Evolutionary conservation across 30 jellyfish, hydroid and myxozoan genomes (phyloP), one percentile per base, ranked within the genome.

Genomic region (Rhopilema esculentum): DNA sequence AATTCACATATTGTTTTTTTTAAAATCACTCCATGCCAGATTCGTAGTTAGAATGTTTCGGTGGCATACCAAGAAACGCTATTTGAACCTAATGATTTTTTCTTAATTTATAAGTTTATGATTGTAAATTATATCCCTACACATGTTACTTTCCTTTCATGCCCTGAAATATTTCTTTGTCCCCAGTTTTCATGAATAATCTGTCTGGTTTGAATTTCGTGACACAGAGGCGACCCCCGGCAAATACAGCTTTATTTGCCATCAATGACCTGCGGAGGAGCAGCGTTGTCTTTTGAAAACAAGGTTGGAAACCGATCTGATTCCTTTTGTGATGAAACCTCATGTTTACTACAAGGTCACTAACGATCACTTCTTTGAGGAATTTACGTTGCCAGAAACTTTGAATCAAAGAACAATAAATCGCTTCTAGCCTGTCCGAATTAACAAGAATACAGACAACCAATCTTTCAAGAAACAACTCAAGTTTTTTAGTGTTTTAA

Each of bases 321-420:
- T 78, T 78, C 65, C 88, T 78, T 78, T 74, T 78, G 79, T 77
- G 25, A 25, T 16, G 75, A 78, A 78, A 66, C 88, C 88, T 75
- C 88, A 40, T 78, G 88, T 78, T 61, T 57, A 40, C 40, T 23
- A 57, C 66, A n/a, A 57, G 76, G n/a, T 30, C 79, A 40, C 57
- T 40, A 40, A 40, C 57, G 57, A 40, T 40, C 57, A 40, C 57
- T 2, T 2, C 57, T 40, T 40, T 40, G 12, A 40, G 12, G 12
- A 40, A 12, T 12, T 12, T 40, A 40, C 9, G 6, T 12, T 40
- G 57, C 12, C 12, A 2, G 57, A 12, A 40, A 40, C 12, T 40
- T 40, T 6, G 57, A n/a, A n/a, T n/a, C n/a, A n/a, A n/a, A n/a
- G n/a, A n/a, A n/a, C 57, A 40, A 40, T 12, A 40, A 40, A 12